Conservation (phyloP, 2,797 vertebrate species). For the Semaprochilodus insignis region DNA sequence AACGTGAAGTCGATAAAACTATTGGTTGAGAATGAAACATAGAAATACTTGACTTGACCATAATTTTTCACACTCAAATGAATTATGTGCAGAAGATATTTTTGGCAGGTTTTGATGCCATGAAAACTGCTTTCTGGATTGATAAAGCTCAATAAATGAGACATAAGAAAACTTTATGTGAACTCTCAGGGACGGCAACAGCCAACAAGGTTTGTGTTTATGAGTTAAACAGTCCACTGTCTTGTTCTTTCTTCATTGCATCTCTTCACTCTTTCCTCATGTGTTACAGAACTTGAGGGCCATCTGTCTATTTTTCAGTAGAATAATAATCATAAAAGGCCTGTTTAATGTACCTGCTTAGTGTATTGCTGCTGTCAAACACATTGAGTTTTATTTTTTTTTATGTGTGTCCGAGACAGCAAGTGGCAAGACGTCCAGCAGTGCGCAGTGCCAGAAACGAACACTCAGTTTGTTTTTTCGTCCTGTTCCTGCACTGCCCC, state of each 20-base stretch:
- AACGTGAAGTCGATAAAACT: background rate
- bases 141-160: background rate
- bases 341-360: constrained; percentile 51
- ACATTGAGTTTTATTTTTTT: constrained; percentile 46
- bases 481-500: constrained; percentile 30
- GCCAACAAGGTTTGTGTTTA: background rate
- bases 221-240: background rate
- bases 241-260: constrained; percentile 7
- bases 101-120: background rate
- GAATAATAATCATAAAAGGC: constrained; percentile 58
- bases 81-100: background rate
- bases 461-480: constrained; percentile 44
- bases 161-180: background rate
- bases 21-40: background rate
- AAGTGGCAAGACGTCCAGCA: constrained; percentile 40
- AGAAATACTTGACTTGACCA: background rate
- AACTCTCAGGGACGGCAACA: background rate
- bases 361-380: constrained; percentile 55
- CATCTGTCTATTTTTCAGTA: constrained; percentile 43
- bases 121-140: background rate
- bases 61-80: background rate
- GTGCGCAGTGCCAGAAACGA: constrained; percentile 45
- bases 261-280: constrained; percentile 1
- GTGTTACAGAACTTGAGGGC: background rate
- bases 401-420: constrained; percentile 49